Conservation (phyloP, 2,797 vertebrate genomes). For the Tenualosa ilisha region DNA sequence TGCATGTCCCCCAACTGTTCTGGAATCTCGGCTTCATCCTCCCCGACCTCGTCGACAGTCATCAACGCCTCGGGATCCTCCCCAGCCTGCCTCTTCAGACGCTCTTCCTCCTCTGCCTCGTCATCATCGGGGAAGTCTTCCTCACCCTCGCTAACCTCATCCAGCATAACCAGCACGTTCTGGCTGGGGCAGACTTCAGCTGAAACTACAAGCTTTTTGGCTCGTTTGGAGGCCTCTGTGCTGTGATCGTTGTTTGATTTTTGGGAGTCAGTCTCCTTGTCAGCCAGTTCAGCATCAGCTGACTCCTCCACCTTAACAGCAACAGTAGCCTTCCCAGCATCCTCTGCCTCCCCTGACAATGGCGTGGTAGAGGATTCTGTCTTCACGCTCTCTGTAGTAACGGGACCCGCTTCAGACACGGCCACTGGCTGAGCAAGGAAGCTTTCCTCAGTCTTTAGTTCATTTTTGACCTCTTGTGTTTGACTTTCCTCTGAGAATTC, state of each 20-base stretch:
- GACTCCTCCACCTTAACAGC: neutral
- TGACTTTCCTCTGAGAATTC: neutral
- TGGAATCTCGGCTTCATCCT: conserved; percentile 54
- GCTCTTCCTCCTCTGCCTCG: conserved; percentile 39
- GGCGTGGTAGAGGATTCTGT: neutral
- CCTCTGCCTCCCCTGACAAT: neutral
- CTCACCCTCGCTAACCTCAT: conserved; percentile 69
- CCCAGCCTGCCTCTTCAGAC: conserved; percentile 44
- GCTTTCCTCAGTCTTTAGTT: neutral
- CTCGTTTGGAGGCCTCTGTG: neutral
- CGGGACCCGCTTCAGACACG: neutral
- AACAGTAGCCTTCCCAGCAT: neutral
- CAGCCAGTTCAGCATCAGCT: neutral
- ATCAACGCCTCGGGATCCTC: conserved; percentile 72
- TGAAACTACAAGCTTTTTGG: neutral
- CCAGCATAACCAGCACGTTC: conserved; percentile 65
- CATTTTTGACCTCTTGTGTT: neutral
- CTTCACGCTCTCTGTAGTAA: neutral
- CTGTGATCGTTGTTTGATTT: neutral
- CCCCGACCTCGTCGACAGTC: conserved; percentile 85
- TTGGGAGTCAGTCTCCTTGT: neutral
- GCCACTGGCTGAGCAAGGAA: neutral
- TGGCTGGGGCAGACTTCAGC: conserved; percentile 35
- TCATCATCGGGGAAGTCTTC: conserved; percentile 45
- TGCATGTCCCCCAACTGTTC: conserved; percentile 66